phyloP scores from a whole-genome alignment of 1,140 invertebrate genomes.

The Amyelois transitella region DNA sequence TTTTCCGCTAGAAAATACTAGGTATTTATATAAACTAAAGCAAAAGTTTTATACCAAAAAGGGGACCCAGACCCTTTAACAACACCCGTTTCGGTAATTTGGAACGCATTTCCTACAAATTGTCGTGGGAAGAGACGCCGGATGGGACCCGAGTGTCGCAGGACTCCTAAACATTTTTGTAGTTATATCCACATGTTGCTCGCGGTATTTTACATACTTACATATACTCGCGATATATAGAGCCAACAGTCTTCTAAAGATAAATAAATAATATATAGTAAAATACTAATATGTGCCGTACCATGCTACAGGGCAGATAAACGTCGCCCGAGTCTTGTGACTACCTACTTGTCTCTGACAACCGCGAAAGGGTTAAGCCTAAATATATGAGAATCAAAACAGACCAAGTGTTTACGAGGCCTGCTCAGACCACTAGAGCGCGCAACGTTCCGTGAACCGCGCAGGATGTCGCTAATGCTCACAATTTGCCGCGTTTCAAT shows the following conservation, averaged over 20 bases:
- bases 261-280: too few relatives aligned
- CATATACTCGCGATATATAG: too few relatives aligned
- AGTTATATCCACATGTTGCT: too few relatives aligned
- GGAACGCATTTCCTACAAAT: conserved; percentile 50
- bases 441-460: conserved; percentile 6
- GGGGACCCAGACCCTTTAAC: neutral
- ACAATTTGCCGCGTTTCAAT: conserved; percentile 3
- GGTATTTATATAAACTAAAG: too few relatives aligned
- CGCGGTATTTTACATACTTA: too few relatives aligned
- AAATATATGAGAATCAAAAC: neutral
- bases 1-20: too few relatives aligned
- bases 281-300: too few relatives aligned
- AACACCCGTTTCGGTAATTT: conserved; percentile 38
- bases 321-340: too few relatives aligned
- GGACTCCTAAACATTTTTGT: conserved; percentile 7
- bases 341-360: too few relatives aligned
- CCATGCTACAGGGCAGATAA: too few relatives aligned
- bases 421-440: neutral
- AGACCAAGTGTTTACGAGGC: neutral
- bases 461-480: conserved; percentile 6
- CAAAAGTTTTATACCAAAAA: neutral
- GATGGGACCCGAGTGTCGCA: conserved; percentile 30
- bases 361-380: too few relatives aligned
- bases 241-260: too few relatives aligned
- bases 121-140: conserved; percentile 47